Evolutionary conservation across 2,797 vertebrate genomes (phyloP).

Genomic region (Gallinago solitaria): DNA sequence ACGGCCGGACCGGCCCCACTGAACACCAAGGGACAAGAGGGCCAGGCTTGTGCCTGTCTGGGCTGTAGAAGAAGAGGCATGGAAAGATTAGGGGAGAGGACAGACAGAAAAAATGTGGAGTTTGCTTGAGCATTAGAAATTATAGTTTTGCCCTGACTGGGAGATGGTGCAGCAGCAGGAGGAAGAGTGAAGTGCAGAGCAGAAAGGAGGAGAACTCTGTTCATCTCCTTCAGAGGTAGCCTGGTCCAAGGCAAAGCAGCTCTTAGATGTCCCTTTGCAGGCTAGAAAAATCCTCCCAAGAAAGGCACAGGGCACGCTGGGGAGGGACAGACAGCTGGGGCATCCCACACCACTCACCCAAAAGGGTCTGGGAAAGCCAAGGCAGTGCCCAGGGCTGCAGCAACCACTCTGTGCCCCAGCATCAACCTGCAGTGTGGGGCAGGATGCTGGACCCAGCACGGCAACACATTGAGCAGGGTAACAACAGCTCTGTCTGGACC

Average conservation of each 20-base stretch:
- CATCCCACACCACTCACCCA: background rate
- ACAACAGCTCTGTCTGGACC: background rate
- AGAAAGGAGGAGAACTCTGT: background rate
- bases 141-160: background rate
- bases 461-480: background rate
- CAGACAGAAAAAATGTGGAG: background rate
- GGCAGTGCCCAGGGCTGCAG: background rate
- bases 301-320: background rate
- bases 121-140: background rate
- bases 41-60: background rate
- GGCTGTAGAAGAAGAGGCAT: background rate
- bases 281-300: background rate
- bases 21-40: background rate
- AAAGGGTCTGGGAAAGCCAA: background rate
- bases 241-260: background rate
- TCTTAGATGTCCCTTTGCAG: background rate
- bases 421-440: rapidly evolving
- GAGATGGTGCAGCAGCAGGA: background rate
- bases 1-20: background rate
- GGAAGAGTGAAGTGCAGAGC: background rate
- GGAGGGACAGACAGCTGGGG: background rate
- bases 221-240: background rate
- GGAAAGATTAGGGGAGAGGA: background rate
- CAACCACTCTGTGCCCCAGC: background rate
- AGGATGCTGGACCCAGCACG: background rate